Base-by-base conservation (phyloP, 1,140 invertebrate species). In the Ceratoteleas bidentatus region DNA sequence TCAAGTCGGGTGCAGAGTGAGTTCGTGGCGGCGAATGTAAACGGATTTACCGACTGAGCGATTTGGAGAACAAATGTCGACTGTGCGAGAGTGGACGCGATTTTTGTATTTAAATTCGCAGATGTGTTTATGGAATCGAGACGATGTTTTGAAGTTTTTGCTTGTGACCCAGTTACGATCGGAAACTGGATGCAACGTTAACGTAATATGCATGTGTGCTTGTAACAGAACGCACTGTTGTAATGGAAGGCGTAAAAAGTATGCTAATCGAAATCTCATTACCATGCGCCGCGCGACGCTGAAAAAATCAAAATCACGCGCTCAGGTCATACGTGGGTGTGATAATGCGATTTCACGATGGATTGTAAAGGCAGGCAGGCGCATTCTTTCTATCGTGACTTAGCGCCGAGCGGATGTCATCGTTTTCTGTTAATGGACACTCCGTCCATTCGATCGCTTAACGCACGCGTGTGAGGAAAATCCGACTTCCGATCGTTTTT, bases 281-380 rank as follows among this genome's bases (percentile, higher is more conserved):
- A 70, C 45, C 50, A 64, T 70, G 58, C 66, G 9, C n/a, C 24
- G 38, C 11, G 65, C 34, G 3, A 24, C 13, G 43, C 43, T 57
- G 36, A 33, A 52, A 56, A 75, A 75, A 58, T 75, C 62, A 65
- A 61, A 72, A 60, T 56, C 60, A 65, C 66, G 58, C 53, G 7
- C 60, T 33, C 54, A 33, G 66, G 52, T 65, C 60, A 72, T 66
- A 79, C 66, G 68, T 72, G 61, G 65, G 61, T 33, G 75, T 56
- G 68, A 79, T 79, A 79, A 79, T 72, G 54, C 61, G 76, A 79
- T 79, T 79, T 72, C 56, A 72, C 76, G 49, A 34, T 47, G 40
- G 68, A 73, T 73, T 78, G 43, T 73, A 68, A 61, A 79, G 49
- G 47, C 56, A 53, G 36, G 32, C 45, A 60, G 47, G 34, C 65